Conservation (phyloP, 2,113 vertebrate species). For the Hypocryptadius cinnamomeus region DNA sequence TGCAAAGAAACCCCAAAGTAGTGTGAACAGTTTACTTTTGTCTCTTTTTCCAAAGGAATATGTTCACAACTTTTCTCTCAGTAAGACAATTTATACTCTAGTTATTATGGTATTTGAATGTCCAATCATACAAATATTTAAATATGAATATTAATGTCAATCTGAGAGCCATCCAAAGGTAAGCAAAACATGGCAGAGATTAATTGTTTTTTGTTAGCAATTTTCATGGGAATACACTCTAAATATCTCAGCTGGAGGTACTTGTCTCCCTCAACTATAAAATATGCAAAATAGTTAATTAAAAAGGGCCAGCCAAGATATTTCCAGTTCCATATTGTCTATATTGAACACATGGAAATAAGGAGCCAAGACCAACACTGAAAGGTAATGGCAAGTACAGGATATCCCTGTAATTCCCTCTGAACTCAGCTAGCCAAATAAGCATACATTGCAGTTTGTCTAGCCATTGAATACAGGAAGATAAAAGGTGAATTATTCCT, state of each 20-base stretch:
- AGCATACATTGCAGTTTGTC: not conserved
- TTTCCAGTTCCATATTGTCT: not conserved
- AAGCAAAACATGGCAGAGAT: not conserved
- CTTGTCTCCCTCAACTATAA: not conserved
- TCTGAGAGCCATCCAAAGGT: not conserved
- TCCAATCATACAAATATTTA: not conserved
- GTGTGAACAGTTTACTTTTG: not conserved
- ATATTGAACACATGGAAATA: not conserved
- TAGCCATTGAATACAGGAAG: not conserved
- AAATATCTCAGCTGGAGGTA: not conserved
- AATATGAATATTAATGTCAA: not conserved
- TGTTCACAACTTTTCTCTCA: not conserved
- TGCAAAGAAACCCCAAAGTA: not conserved
- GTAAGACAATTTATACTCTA: not conserved
- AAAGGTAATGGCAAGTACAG: not conserved
- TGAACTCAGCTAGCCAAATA: not conserved
- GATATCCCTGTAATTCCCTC: not conserved
- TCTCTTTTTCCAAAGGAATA: not conserved
- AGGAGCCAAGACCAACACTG: not conserved
- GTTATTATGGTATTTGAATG: not conserved
- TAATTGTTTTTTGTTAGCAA: not conserved
- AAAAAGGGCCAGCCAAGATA: not conserved
- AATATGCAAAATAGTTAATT: not conserved
- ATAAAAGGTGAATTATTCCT: slow-evolving; percentile 16
- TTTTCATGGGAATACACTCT: not conserved